Evolutionary conservation across 2,797 vertebrate species (phyloP).

Genomic region (Xiphophorus birchmanni): DNA sequence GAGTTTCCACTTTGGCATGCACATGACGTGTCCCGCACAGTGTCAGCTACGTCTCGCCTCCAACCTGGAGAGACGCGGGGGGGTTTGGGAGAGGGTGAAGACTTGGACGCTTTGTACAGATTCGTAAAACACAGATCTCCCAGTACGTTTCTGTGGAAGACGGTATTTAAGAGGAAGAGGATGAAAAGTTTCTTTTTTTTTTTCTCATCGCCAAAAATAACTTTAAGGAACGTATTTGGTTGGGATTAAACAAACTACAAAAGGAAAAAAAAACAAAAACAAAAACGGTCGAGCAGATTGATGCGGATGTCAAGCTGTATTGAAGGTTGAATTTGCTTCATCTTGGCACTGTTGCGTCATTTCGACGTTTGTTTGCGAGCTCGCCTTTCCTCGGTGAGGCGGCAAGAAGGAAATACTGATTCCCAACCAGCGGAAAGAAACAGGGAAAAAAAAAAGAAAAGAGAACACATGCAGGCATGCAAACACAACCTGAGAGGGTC

Average conservation of each 20-base stretch:
- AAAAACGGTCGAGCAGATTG: conserved; percentile 14
- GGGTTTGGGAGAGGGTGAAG: conserved; percentile 44
- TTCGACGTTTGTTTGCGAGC: conserved; percentile 30
- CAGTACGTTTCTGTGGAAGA: conserved; percentile 79
- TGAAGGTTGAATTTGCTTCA: conserved; percentile 50
- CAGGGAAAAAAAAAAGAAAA: neutral
- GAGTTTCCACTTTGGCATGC: conserved; percentile 82
- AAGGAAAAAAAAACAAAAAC: conserved; percentile 1
- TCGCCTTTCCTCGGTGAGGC: conserved; percentile 33
- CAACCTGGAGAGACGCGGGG: conserved; percentile 22
- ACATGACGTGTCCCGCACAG: conserved; percentile 77
- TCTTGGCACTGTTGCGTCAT: conserved; percentile 71
- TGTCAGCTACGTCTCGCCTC: conserved; percentile 60
- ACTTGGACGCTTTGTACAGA: conserved; percentile 77
- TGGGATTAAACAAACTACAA: conserved; percentile 15
- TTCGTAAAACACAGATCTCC: conserved; percentile 69
- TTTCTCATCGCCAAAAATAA: conserved; percentile 13
- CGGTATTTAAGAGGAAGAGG: conserved; percentile 76
- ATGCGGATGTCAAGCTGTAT: conserved; percentile 45
- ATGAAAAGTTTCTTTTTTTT: conserved; percentile 47
- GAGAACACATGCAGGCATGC: conserved; percentile 85
- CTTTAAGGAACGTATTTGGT: conserved; percentile 46
- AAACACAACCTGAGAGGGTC: conserved; percentile 84
- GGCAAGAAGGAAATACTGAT: conserved; percentile 47
- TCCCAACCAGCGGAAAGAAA: conserved; percentile 69